Percentiles rank a stretch among this genome's conserved stretches.
Evolutionary conservation across 2,113 vertebrate species (phyloP).

Genomic region (Camelus bactrianus): DNA sequence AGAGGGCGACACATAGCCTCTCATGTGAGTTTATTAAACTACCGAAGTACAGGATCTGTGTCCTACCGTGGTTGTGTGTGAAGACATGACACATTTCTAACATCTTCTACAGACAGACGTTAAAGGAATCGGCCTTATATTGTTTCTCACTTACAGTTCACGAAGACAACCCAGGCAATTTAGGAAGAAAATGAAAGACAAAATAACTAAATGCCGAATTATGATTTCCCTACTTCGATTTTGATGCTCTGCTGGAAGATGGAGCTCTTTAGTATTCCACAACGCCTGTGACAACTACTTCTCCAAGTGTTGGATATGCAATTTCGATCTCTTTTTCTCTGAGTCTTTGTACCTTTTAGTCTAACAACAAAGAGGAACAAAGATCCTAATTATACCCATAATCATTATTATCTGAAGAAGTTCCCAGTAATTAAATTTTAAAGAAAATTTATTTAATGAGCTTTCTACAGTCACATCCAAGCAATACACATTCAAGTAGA

Average conservation of each 20-base stretch:
- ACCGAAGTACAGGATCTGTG: not conserved
- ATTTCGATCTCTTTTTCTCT: conserved; percentile 85
- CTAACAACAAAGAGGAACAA: conserved; percentile 87
- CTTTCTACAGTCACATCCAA: conserved; percentile 86
- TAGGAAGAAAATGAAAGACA: conserved; percentile 67
- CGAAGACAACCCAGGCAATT: conserved; percentile 50
- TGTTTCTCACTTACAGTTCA: conserved; percentile 43
- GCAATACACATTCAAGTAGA: conserved; percentile 86
- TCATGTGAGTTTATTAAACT: not conserved
- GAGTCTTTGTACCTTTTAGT: conserved; percentile 87
- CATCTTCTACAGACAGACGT: not conserved
- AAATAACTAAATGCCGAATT: conserved; percentile 75
- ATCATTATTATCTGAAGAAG: conserved; percentile 88
- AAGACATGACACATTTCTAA: conserved; percentile 8
- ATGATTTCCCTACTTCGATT: conserved; percentile 74
- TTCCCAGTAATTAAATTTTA: conserved; percentile 90
- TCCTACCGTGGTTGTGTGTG: not conserved
- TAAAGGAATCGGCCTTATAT: conserved; percentile 27
- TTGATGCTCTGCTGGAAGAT: conserved; percentile 49
- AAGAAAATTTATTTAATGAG: conserved; percentile 89
- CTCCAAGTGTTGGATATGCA: conserved; percentile 82
- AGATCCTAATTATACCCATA: conserved; percentile 89
- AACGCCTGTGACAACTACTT: conserved; percentile 74
- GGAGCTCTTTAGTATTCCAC: conserved; percentile 79
- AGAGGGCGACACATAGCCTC: not conserved